These are phyloP conservation scores for Chondrilla cf. caribensis DNA, from an alignment of 37 sponge, comb jelly and placozoan genomes.

Conservation along the genomic window DNA sequence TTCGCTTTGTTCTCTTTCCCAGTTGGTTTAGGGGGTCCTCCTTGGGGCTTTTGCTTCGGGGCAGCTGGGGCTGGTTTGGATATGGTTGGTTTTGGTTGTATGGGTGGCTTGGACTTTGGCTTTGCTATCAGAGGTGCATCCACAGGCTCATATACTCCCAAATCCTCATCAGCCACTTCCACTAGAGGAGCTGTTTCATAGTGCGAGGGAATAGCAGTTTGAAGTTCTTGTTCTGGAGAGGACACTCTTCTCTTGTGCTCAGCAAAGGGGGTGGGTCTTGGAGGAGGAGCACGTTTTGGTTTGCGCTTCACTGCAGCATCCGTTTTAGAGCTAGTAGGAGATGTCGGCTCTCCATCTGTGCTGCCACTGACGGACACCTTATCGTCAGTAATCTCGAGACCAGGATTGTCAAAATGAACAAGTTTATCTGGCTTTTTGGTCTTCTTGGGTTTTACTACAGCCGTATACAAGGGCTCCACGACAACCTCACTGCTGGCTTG, in stretches of 20 bases:
- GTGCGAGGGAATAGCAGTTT: too few species aligned
- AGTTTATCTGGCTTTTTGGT: conserved; percentile 6
- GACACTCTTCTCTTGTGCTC: not conserved
- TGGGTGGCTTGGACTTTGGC: not conserved
- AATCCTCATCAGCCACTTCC: too few species aligned
- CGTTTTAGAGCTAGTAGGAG: not conserved
- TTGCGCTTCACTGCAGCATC: not conserved
- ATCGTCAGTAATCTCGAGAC: not conserved
- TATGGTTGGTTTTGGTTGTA: not conserved
- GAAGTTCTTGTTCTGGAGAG: not conserved
- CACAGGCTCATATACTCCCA: too few species aligned
- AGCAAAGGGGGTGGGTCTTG: not conserved
- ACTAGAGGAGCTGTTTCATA: too few species aligned
- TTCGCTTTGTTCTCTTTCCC: too few species aligned
- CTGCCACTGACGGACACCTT: not conserved
- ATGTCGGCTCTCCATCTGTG: not conserved
- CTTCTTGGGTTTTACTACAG: conserved; percentile 8
- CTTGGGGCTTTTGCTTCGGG: too few species aligned
- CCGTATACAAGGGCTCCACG: not conserved
- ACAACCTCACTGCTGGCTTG: not conserved
- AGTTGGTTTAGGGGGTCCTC: too few species aligned
- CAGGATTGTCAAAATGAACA: not conserved
- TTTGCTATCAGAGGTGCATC: too few species aligned
- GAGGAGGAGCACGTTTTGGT: conserved; percentile 32
- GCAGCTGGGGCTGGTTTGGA: too few species aligned